Evolutionary conservation across 2,797 vertebrate genomes (phyloP), one percentile per base, ranked within the genome.

Genomic region (Acanthurus lineatus): DNA sequence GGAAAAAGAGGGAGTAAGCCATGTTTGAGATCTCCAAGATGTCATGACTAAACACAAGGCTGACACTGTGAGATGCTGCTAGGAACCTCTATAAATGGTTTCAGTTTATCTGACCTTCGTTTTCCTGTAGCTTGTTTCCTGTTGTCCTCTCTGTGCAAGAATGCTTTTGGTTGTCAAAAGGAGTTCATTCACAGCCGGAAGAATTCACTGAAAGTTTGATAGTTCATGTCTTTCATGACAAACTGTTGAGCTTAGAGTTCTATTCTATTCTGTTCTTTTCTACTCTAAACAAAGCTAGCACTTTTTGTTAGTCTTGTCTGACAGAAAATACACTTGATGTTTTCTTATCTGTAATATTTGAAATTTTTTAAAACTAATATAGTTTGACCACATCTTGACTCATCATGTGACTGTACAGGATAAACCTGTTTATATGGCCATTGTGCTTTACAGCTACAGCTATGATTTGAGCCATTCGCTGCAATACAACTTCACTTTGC

Each of bases 391-490:
- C n/a, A 28, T 57, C 12, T 54, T 9, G 40, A 62, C 57, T 60
- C 14, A 69, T 69, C 19, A 25, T 35, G 44, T 28, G 40, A 47
- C 40, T 25, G 47, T 12, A 56, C 52, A 56, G 38, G 25, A 14
- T 82, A 2, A 83, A 16, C 61, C 22, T 54, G 28, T 69, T 79
- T 6, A 65, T 45, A 10, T 53, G 63, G 5, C 19, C 12, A 28
- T 77, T 77, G 51, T 79, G 6, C 44, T 69, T 38, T 76, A 42
- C 93, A 99, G 98, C 93, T 99, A 99, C 92, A 99, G 98, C 93
- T 99, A 99, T 68, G 97, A 99, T 93, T 93, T 99, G 0, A 99
- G 98, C 90, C 97, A 98, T 89, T 99, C 98, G 1, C 96, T 99
- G 91, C 98, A 99, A 79, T 97, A 98, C 92, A 99, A 99, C 91